These are phyloP conservation scores for Lepidocyrtoides sp. DNA, from an alignment of 2,888 invertebrate species.

Conservation along the genomic window DNA sequence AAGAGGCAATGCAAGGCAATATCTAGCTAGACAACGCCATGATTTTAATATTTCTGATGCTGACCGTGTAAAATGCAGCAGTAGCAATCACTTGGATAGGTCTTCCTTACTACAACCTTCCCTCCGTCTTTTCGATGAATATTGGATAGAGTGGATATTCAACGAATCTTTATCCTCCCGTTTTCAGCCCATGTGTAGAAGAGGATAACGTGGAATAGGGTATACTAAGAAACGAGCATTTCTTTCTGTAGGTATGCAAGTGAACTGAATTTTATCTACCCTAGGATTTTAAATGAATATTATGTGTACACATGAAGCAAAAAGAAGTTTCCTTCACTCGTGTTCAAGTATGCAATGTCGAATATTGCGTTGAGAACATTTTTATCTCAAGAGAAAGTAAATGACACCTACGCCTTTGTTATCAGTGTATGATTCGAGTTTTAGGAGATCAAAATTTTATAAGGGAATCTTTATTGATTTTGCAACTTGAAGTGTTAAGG, in stretches of 20 bases:
- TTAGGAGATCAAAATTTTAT: no score
- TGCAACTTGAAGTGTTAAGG: no score
- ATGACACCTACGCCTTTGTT: no score
- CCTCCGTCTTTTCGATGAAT: conserved; percentile 48
- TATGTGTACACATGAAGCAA: no score
- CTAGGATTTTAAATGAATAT: background rate
- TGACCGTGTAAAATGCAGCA: conserved; percentile 25
- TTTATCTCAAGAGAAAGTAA: no score
- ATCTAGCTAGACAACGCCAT: conserved; percentile 26
- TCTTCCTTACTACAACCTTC: conserved; percentile 8
- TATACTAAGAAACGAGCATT: background rate
- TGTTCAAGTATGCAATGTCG: no score
- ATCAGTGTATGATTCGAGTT: no score
- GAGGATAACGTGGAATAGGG: background rate
- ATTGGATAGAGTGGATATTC: conserved; percentile 38
- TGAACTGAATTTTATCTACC: background rate
- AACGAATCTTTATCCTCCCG: conserved; percentile 20
- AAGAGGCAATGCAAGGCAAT: background rate
- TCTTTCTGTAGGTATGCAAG: background rate
- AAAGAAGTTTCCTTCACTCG: no score
- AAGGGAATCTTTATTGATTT: no score
- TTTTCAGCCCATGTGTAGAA: background rate
- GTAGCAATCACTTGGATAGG: background rate
- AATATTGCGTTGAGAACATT: no score
- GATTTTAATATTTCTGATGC: conserved; percentile 38